These are phyloP conservation scores for Arnoldichthys spilopterus DNA, from an alignment of 2,797 vertebrate genomes.

Conservation along the genomic window DNA sequence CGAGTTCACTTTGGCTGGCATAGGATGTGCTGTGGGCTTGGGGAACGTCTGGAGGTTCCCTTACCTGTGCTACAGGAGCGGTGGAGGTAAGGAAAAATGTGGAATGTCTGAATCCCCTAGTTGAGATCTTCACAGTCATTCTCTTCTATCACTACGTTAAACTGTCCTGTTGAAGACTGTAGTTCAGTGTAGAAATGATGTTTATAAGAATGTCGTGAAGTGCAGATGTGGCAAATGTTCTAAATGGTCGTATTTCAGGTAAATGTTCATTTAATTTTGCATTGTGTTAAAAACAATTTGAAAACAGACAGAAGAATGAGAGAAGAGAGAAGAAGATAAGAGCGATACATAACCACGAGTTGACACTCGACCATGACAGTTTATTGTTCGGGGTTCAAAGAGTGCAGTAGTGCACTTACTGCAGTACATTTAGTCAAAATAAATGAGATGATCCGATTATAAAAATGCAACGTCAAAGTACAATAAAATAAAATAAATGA, in stretches of 20 bases:
- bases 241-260: too few species aligned
- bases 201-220: too few species aligned
- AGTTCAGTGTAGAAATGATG: too few species aligned
- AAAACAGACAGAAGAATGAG: background rate
- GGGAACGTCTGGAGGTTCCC: constrained; percentile 83
- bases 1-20: constrained; percentile 81
- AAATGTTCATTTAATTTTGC: too few species aligned
- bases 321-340: background rate
- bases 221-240: too few species aligned
- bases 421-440: background rate
- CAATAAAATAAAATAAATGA: background rate
- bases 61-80: constrained; percentile 81
- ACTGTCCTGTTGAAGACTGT: background rate
- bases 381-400: background rate
- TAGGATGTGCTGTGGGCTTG: constrained; percentile 78
- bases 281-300: too few species aligned
- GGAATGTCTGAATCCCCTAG: background rate
- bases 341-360: background rate
- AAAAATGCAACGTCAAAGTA: background rate
- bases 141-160: background rate
- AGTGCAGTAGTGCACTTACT: background rate
- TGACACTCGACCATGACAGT: background rate
- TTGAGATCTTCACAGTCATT: background rate
- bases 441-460: background rate
- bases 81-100: constrained; percentile 75